Evolutionary conservation across 2,888 invertebrate species (phyloP), one percentile per base, ranked within the genome.

Genomic region (Meta bourneti): DNA sequence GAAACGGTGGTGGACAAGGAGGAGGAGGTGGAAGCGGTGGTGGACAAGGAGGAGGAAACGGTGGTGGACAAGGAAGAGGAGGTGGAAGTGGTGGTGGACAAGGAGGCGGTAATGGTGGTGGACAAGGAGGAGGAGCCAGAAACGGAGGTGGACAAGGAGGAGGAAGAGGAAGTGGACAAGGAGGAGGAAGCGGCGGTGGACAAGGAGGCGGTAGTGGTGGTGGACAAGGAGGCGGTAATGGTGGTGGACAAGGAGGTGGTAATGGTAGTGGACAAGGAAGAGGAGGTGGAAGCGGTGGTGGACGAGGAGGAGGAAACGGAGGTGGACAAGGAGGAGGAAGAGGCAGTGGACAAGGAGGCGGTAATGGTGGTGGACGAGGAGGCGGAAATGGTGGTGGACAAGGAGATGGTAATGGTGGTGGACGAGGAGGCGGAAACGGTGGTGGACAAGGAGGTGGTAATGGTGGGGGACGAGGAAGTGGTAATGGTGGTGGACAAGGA

Each of bases 51-150:
- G 88, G 81, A 6, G 88, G 88, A 71, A 34, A 20, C 16, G 71
- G 81, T 61, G 86, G 13, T 13, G 16, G 7, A 69, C 34, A 61
- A 61, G 11, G 8, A 0, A 51, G 78, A 70, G 83, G 71, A 9
- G 51, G 52, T 75, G 77, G 69, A 54, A 84, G 79, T 52, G 19
- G 48, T n/a, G 75, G 52, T 52, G 81, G 52, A 69, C 48, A 61
- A n/a, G 61, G 69, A 75, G 88, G 81, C 6, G 88, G 88, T 52
- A 34, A 20, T 11, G 71, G 81, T 11, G 80, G 19, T 13, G 49
- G n/a, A 69, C 52, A 81, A 8, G 90, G 90, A 48, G 13, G 6
- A 7, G 82, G 85, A n/a, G n/a, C n/a, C n/a, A n/a, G n/a, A 13
- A 85, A 78, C 75, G 74, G 74, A 48, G 61, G n/a, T 1, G 74